Evolutionary conservation across 2,888 invertebrate species (phyloP).

Genomic region (Pseudanteris insignis): DNA sequence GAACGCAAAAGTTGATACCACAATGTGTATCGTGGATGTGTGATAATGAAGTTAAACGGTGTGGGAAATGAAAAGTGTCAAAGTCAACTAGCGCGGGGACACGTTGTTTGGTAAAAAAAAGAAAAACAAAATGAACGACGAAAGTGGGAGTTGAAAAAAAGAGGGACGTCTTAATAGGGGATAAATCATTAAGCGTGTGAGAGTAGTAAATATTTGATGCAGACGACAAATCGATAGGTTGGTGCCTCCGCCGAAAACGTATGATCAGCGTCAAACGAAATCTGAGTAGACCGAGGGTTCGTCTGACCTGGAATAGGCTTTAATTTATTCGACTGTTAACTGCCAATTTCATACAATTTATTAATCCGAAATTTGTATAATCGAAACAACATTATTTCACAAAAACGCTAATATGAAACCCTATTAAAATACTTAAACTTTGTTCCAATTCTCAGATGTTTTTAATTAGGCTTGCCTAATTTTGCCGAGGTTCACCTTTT

Average conservation of each 20-base stretch:
- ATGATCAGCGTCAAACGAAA: constrained; percentile 20
- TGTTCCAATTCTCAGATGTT: no score
- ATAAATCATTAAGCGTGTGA: constrained; percentile 28
- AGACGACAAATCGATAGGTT: constrained; percentile 29
- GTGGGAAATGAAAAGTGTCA: not conserved
- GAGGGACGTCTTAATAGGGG: constrained; percentile 19
- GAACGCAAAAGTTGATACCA: constrained; percentile 2
- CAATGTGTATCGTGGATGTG: not conserved
- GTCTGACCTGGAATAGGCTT: constrained; percentile 12
- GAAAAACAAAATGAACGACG: no score
- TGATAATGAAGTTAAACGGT: not conserved
- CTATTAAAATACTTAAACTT: no score
- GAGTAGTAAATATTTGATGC: constrained; percentile 27
- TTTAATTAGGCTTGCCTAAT: no score
- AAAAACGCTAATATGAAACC: no score
- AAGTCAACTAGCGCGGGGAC: constrained; percentile 12
- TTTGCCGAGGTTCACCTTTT: no score
- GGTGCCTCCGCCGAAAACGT: constrained; percentile 19
- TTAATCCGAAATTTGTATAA: no score
- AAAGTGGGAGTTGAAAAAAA: no score
- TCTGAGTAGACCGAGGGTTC: constrained; percentile 2
- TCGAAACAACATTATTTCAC: no score
- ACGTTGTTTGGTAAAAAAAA: no score
- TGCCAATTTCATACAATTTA: no score
- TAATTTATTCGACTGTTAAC: constrained; percentile 10